Evolutionary conservation across 2,113 vertebrate species (phyloP).

Genomic region (Colaptes auratus): DNA sequence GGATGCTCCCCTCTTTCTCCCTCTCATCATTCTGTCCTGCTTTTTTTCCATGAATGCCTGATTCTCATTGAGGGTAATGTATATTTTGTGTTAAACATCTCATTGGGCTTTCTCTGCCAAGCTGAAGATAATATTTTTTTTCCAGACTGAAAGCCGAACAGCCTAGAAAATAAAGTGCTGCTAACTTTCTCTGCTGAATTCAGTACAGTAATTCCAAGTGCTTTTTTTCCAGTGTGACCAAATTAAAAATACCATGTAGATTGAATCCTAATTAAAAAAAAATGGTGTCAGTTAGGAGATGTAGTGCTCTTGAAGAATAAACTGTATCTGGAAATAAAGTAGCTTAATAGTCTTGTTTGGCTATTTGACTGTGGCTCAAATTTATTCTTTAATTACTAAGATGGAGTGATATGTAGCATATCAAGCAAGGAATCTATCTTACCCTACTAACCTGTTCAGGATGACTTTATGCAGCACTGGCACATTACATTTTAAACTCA

Average conservation of each 20-base stretch:
- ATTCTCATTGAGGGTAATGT: constrained; percentile 31
- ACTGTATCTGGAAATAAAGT: background rate
- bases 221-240: background rate
- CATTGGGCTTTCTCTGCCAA: background rate
- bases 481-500: background rate
- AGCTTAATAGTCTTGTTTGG: background rate
- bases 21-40: background rate
- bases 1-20: background rate
- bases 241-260: background rate
- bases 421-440: background rate
- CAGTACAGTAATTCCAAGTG: background rate
- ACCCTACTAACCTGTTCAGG: background rate
- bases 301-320: background rate
- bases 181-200: background rate
- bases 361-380: background rate
- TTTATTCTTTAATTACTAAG: background rate
- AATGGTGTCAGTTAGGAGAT: background rate
- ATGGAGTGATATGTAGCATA: background rate
- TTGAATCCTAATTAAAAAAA: background rate
- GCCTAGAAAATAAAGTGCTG: background rate
- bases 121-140: background rate
- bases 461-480: background rate
- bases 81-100: constrained; percentile 39
- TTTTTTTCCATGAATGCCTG: background rate
- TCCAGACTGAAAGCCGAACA: background rate